These are phyloP conservation scores for Cephalopachus bancanus DNA, from an alignment of 2,797 vertebrate genomes.

Conservation along the genomic window DNA sequence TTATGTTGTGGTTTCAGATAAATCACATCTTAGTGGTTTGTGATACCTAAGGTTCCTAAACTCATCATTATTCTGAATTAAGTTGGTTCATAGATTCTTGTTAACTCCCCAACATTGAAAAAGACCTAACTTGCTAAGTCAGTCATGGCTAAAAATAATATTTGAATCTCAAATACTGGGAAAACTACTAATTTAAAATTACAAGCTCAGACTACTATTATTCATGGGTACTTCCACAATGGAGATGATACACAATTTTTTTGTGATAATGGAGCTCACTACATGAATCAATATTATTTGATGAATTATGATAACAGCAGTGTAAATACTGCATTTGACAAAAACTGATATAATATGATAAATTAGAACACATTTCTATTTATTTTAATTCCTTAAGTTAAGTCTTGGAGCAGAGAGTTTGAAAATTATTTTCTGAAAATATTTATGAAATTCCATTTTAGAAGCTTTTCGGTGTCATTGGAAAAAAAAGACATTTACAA, in stretches of 20 bases:
- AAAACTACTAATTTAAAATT: slow-evolving; percentile 81
- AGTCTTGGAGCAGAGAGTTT: slow-evolving; percentile 60
- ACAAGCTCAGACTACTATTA: neutral
- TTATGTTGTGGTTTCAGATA: slow-evolving; percentile 13
- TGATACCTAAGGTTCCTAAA: slow-evolving; percentile 10
- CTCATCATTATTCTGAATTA: slow-evolving; percentile 59
- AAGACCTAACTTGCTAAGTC: slow-evolving; percentile 41
- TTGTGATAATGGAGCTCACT: slow-evolving; percentile 50
- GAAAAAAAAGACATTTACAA: slow-evolving; percentile 70
- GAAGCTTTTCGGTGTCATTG: slow-evolving; percentile 67
- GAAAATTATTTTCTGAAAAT: slow-evolving; percentile 69
- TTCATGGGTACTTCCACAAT: slow-evolving; percentile 69
- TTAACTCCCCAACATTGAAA: neutral
- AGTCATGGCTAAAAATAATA: neutral
- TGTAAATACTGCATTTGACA: slow-evolving; percentile 71
- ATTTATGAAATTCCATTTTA: slow-evolving; percentile 73
- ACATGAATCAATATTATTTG: slow-evolving; percentile 23
- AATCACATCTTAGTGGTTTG: slow-evolving; percentile 55
- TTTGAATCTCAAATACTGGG: slow-evolving; percentile 66
- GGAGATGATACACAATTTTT: slow-evolving; percentile 45
- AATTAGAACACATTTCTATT: slow-evolving; percentile 54
- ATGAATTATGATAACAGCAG: neutral
- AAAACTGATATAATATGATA: slow-evolving; percentile 64
- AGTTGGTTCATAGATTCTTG: slow-evolving; percentile 7
- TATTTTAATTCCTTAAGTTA: slow-evolving; percentile 69